phyloP scores from a whole-genome alignment of 2,113 vertebrate species.

The Bambusicola thoracicus region DNA sequence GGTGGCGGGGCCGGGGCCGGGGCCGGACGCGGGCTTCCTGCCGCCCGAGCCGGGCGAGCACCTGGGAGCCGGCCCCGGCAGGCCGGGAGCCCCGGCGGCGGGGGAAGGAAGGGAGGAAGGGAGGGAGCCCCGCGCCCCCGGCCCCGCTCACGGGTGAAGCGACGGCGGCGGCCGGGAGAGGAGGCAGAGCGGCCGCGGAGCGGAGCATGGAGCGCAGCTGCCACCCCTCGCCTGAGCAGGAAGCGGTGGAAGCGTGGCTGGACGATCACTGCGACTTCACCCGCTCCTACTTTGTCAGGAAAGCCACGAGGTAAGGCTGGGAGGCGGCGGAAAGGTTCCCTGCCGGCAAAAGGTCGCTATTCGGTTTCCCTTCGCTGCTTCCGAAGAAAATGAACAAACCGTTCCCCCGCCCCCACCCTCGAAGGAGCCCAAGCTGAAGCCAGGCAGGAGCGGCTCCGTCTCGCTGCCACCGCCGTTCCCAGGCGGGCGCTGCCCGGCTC shows the following conservation, averaged over 20 bases:
- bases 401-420: background rate
- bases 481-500: too few relatives aligned
- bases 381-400: background rate
- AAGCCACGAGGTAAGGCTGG: constrained; percentile 87
- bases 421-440: background rate
- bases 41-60: background rate
- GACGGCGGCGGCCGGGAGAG: background rate
- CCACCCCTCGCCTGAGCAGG: constrained; percentile 41
- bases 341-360: background rate
- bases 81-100: too few relatives aligned
- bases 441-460: background rate
- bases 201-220: constrained; percentile 79
- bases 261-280: constrained; percentile 92
- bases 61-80: background rate
- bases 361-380: background rate
- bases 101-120: too few relatives aligned
- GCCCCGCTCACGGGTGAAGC: too few relatives aligned
- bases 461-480: too few relatives aligned
- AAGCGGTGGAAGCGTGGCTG: constrained; percentile 94
- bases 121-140: too few relatives aligned
- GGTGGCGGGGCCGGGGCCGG: background rate
- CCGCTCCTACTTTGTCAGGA: constrained; percentile 91
- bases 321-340: background rate
- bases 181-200: background rate
- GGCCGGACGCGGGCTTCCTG: background rate